Conservation (phyloP, 2,113 vertebrate species). For the Cercopithecus mona region DNA sequence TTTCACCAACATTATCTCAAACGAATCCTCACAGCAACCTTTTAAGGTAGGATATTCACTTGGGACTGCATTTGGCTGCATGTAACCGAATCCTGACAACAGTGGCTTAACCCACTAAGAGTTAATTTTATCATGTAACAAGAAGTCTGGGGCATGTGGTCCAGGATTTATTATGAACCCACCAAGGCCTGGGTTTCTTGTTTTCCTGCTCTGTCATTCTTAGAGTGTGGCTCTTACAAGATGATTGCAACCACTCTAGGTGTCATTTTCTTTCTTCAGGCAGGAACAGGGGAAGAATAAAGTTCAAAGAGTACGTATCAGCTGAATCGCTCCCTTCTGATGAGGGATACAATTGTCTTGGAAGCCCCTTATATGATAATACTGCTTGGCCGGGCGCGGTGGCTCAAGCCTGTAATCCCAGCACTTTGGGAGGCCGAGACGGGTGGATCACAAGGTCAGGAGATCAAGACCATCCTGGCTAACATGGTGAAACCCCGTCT, state of each 20-base stretch:
- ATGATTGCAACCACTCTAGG: background rate
- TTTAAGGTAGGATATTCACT: background rate
- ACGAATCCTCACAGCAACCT: background rate
- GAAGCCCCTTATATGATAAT: background rate
- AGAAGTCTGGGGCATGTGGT: background rate
- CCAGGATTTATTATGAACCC: background rate
- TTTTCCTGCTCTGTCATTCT: conserved; percentile 4
- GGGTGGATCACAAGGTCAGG: too few species aligned
- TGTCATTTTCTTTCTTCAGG: background rate
- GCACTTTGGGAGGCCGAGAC: too few species aligned
- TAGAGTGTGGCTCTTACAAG: background rate
- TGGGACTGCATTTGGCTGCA: background rate
- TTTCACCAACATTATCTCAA: background rate
- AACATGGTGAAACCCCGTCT: too few species aligned
- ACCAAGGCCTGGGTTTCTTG: background rate
- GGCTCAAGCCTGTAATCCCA: too few species aligned
- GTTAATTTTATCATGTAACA: background rate
- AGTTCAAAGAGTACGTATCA: background rate
- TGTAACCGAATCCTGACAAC: background rate
- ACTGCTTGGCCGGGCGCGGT: too few species aligned
- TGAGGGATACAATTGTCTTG: background rate
- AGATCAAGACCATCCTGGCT: too few species aligned
- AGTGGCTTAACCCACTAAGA: background rate
- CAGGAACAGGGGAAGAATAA: background rate
- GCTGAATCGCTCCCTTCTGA: background rate